Conservation (phyloP, 1,140 invertebrate genomes). For the Calliphora vicina region DNA sequence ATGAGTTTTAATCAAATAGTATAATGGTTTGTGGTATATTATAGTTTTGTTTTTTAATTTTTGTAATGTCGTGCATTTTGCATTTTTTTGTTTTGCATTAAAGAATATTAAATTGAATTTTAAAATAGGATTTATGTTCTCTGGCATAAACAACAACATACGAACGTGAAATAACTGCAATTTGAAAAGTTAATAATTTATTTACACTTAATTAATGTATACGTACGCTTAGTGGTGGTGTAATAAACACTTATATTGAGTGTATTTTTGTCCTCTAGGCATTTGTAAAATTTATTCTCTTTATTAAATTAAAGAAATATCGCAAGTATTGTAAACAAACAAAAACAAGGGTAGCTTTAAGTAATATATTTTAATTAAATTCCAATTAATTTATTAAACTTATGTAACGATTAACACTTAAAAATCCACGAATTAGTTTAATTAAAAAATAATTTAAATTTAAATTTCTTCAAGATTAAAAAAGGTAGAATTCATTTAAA, state of each 20-base stretch:
- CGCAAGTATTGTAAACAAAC: too few relatives aligned
- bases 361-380: too few relatives aligned
- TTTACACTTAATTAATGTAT: neutral
- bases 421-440: too few relatives aligned
- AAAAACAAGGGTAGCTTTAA: too few relatives aligned
- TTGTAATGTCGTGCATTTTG: neutral
- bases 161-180: neutral
- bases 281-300: too few relatives aligned
- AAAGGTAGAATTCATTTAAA: too few relatives aligned
- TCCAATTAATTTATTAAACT: too few relatives aligned
- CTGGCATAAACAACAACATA: neutral
- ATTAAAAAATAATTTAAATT: too few relatives aligned
- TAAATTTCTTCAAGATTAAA: too few relatives aligned
- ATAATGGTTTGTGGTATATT: constrained; percentile 1
- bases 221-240: neutral
- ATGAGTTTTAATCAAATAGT: neutral
- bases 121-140: neutral
- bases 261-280: neutral
- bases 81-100: neutral
- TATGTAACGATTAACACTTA: too few relatives aligned
- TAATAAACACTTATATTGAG: neutral
- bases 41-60: neutral
- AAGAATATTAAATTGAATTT: neutral
- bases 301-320: too few relatives aligned
- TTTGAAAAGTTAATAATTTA: neutral